A percentile compares a stretch with the other conserved stretches of the same genome.
phyloP scores from a whole-genome alignment of 2,797 vertebrate genomes.

The Australoheros facetus region DNA sequence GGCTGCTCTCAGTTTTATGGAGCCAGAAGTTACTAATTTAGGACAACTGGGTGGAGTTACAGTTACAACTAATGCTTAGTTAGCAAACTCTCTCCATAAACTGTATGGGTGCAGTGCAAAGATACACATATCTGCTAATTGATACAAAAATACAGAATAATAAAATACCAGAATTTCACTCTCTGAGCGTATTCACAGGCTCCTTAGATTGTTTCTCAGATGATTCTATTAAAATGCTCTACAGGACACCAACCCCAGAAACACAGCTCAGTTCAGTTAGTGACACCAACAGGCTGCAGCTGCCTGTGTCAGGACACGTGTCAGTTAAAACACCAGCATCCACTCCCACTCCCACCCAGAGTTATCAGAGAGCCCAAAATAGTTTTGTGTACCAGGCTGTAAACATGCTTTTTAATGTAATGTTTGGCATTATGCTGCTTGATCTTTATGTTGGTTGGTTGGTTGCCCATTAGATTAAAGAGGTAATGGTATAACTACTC shows the following conservation, averaged over 20 bases:
- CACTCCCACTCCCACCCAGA: too few species aligned
- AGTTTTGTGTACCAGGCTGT: background rate
- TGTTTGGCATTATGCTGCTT: background rate
- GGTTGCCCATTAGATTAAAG: background rate
- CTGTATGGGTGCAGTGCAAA: background rate
- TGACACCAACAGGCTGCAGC: background rate
- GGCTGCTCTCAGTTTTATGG: background rate
- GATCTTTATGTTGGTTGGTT: background rate
- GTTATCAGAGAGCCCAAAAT: background rate
- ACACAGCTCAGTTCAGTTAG: background rate
- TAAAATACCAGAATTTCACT: background rate
- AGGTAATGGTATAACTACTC: background rate
- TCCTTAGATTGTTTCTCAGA: background rate
- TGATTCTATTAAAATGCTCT: background rate
- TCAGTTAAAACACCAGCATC: background rate
- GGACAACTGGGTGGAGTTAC: background rate
- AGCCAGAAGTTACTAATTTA: background rate
- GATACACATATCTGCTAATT: fast-evolving
- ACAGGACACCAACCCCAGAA: background rate
- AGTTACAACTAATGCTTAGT: background rate
- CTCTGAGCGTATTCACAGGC: background rate
- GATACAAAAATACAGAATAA: background rate
- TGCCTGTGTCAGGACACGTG: background rate
- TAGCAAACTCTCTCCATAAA: background rate
- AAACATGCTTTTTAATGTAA: background rate